A percentile compares a stretch with the other conserved stretches of the same genome.
phyloP scores from a whole-genome alignment of 2,797 vertebrate genomes.

The Lacerta bilineata region DNA sequence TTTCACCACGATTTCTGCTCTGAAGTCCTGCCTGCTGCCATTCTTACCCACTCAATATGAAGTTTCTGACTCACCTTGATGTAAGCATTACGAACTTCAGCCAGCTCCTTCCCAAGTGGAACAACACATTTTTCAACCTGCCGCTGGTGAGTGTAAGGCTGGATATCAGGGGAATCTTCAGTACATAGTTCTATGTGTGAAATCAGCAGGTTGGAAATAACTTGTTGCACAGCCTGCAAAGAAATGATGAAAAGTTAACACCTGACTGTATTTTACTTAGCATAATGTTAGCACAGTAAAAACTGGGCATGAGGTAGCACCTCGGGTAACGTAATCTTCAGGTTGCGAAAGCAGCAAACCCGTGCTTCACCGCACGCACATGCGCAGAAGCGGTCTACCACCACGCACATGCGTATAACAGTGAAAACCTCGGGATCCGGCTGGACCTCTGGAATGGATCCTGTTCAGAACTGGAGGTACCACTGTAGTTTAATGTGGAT shows the following conservation, averaged over 20 bases:
- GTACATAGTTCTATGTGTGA: conserved; percentile 93
- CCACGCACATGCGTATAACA: too few species aligned
- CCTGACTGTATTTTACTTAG: fast-evolving
- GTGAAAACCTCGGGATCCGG: too few species aligned
- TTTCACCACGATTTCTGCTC: neutral
- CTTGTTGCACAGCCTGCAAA: conserved; percentile 92
- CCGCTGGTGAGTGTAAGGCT: conserved; percentile 90
- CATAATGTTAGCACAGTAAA: neutral
- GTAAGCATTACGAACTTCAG: conserved; percentile 85
- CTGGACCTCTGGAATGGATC: too few species aligned
- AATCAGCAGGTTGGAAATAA: conserved; percentile 93
- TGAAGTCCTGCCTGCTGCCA: neutral
- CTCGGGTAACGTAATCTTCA: too few species aligned
- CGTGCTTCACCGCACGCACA: fast-evolving
- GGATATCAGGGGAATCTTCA: conserved; percentile 94
- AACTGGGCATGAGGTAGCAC: neutral
- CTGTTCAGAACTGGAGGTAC: too few species aligned
- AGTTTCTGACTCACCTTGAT: conserved; percentile 82
- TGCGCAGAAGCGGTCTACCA: too few species aligned
- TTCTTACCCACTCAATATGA: neutral
- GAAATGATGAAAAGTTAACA: neutral
- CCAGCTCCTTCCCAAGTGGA: conserved; percentile 87
- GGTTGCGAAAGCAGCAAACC: too few species aligned
- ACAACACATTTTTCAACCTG: conserved; percentile 92
- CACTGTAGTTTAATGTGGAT: too few species aligned